Conservation (phyloP, 2,113 vertebrate genomes). For the Oryzias woworae region DNA sequence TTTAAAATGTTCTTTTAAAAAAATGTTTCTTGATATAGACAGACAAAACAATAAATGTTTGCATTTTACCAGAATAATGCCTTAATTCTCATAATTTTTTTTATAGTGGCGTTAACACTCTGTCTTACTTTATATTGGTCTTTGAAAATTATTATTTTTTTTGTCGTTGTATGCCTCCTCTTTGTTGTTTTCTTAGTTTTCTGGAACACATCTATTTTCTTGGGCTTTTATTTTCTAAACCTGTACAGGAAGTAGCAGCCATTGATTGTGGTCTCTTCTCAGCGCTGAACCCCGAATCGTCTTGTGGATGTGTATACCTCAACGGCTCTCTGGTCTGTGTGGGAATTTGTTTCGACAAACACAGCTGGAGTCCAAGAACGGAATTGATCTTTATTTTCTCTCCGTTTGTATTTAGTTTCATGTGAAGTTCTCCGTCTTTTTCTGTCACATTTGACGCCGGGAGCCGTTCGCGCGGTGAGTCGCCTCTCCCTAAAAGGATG, state of each 20-base stretch:
- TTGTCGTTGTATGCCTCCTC: too few species aligned
- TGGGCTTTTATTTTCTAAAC: constrained; percentile 41
- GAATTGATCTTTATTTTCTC: neutral
- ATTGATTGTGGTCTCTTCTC: neutral
- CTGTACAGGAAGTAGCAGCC: constrained; percentile 10
- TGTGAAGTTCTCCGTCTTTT: neutral
- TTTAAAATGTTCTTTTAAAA: too few species aligned
- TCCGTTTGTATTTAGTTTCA: neutral
- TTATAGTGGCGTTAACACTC: too few species aligned
- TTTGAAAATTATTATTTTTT: too few species aligned
- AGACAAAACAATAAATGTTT: too few species aligned
- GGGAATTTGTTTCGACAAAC: constrained; percentile 25
- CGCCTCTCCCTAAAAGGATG: constrained; percentile 54
- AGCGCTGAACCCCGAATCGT: constrained; percentile 57
- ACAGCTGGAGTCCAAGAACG: neutral
- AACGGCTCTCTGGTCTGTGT: constrained; percentile 38
- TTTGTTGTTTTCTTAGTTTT: too few species aligned
- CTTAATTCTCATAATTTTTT: too few species aligned
- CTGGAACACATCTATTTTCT: too few species aligned
- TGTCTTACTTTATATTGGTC: too few species aligned
- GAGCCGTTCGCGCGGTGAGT: constrained; percentile 60
- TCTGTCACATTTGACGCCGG: neutral
- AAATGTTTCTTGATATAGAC: too few species aligned
- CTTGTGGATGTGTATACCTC: constrained; percentile 59
- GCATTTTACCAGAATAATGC: too few species aligned